Evolutionary conservation across 2,888 invertebrate species (phyloP), one percentile per base, ranked within the genome.

Genomic region (Ametastegia equiseti): DNA sequence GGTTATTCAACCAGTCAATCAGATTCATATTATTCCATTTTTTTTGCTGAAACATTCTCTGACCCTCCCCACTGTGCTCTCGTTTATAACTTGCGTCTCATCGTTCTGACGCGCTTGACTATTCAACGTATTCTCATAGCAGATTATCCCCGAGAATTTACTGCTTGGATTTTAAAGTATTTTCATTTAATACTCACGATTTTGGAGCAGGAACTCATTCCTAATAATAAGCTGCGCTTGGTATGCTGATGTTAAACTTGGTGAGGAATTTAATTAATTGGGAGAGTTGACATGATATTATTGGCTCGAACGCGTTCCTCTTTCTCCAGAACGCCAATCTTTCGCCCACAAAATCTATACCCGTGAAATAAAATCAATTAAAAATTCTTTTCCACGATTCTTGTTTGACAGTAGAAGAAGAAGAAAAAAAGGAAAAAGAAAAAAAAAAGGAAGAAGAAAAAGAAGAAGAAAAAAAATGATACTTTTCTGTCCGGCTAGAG

Each of bases 201-300:
- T 75, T 71, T 33, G 54, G 54, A 27, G 3, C 73, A 36, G 73
- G 73, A 30, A 75, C 54, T 75, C 42, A 54, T 75, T 54, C 45
- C 54, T 54, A 75, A 54, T 75, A 75, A 75, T 54, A 36, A 75
- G 73, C 73, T 45, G 50, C 54, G 30, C 54, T 75, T 36, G 73
- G 60, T 60, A 60, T 60, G 60, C 60, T 42, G 57, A 42, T 60
- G 60, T 42, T 83, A 84, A 86, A 86, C 84, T 84, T 83, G 82
- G 83, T 82, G 83, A 87, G 90, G 90, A 90, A 90, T 90, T 90
- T 90, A 89, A 90, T 90, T 90, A 90, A 89, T 89, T 85, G 87
- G n/a, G 85, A 84, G 85, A 86, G 86, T 87, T 87, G 86, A 87
- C 88, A 88, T 87, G 87, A 88, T 87, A 87, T 88, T 88, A 89